These are phyloP conservation scores for Nothocercus julius DNA, from an alignment of 2,113 vertebrate species.

Conservation along the genomic window DNA sequence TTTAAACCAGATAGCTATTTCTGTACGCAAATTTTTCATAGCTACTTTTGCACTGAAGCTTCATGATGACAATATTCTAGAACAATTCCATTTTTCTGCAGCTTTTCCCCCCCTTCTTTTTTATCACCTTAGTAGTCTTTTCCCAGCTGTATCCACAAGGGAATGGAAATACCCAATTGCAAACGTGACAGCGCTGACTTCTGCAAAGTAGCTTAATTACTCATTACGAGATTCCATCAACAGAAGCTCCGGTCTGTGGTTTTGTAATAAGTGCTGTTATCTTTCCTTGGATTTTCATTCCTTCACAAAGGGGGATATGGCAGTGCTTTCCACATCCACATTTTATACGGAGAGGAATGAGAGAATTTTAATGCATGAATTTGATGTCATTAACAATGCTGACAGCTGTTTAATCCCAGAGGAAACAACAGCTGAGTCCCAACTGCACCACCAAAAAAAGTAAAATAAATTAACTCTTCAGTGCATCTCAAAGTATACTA, in stretches of 20 bases:
- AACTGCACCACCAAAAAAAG: conserved; percentile 61
- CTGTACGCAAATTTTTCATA: conserved; percentile 55
- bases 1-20: conserved; percentile 41
- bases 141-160: conserved; percentile 71
- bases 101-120: conserved; percentile 22
- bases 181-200: conserved; percentile 75
- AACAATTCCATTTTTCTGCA: conserved; percentile 44
- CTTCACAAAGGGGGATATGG: conserved; percentile 76
- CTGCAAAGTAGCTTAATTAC: conserved; percentile 81
- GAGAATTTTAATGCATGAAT: conserved; percentile 84
- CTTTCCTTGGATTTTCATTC: conserved; percentile 83
- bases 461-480: conserved; percentile 57
- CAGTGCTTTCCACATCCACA: conserved; percentile 76
- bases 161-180: conserved; percentile 70
- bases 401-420: conserved; percentile 92
- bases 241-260: conserved; percentile 79
- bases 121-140: conserved; percentile 74
- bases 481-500: not conserved
- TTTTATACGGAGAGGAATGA: conserved; percentile 73
- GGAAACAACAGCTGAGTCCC: conserved; percentile 89
- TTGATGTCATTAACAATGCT: conserved; percentile 87
- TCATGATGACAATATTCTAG: conserved; percentile 55
- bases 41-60: conserved; percentile 23
- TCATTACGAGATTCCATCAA: conserved; percentile 83
- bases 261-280: conserved; percentile 80